A percentile compares a stretch with the other conserved stretches of the same genome.
Conservation (phyloP, 2,797 vertebrate genomes). For the Trematomus bernacchii region DNA sequence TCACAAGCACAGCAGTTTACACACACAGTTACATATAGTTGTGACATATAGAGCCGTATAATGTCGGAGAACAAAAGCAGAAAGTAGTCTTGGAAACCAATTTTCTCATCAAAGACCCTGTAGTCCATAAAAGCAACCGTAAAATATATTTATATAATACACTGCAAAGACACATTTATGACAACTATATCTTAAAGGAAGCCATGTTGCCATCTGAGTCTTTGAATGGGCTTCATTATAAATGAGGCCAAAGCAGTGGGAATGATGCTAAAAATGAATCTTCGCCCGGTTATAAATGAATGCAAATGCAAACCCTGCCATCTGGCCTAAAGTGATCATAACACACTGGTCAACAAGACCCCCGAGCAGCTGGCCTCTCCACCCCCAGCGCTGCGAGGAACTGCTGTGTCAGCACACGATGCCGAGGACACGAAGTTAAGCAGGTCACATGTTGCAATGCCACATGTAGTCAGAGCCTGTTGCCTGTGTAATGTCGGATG, state of each 20-base stretch:
- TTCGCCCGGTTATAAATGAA: conserved; percentile 58
- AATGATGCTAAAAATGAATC: conserved; percentile 40
- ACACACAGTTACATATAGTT: conserved; percentile 27
- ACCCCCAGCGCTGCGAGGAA: conserved; percentile 29
- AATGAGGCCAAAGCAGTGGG: conserved; percentile 20
- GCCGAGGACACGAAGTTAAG: not conserved
- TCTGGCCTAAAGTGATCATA: conserved; percentile 66
- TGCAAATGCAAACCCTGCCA: conserved; percentile 68
- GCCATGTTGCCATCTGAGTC: conserved; percentile 4
- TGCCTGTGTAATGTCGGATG: conserved; percentile 22
- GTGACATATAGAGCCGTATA: conserved; percentile 21
- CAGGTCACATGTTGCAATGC: conserved; percentile 34
- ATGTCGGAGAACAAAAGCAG: conserved; percentile 17
- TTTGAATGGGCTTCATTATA: not conserved
- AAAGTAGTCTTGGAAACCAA: conserved; percentile 10
- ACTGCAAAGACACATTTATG: conserved; percentile 32
- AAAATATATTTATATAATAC: not conserved
- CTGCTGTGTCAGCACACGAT: conserved; percentile 51
- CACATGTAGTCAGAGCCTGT: conserved; percentile 32
- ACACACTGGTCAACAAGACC: conserved; percentile 57
- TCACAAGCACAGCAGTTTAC: conserved; percentile 29
- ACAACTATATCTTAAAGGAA: conserved; percentile 21
- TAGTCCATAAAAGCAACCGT: conserved; percentile 10
- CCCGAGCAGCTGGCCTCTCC: conserved; percentile 62
- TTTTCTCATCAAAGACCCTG: conserved; percentile 10